Evolutionary conservation across 2,888 invertebrate genomes (phyloP), one percentile per base, ranked within the genome.

Genomic region (Netelia melanura): DNA sequence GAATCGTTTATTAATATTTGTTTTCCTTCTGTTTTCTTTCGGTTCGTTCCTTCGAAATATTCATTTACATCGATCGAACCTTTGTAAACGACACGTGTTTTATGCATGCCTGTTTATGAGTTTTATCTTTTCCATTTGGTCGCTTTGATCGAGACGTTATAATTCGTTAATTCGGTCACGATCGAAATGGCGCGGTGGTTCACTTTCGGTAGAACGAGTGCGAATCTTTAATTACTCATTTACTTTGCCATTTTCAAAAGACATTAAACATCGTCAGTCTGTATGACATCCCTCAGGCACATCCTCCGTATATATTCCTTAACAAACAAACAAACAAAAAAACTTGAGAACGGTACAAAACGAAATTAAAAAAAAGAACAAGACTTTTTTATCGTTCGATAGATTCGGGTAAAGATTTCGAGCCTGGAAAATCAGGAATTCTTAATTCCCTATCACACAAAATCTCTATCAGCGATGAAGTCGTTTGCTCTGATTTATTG

Each of bases 61-160:
- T 88, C 89, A 91, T 90, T 90, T 91, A 91, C 91, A 91, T 88
- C 85, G 81, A 89, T 87, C 86, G 74, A 88, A 87, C 83, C 75
- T 87, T 77, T 87, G 68, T 83, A 83, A 38, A 38, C 38, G 38
- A 38, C 38, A 87, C 71, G 84, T 56, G 79, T 58, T 79, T 30
- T 77, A 72, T 56, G 64, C 79, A 56, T 52, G 48, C 43, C 10
- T 65, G 21, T 68, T 43, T 38, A 5, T 68, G 44, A 38, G 21
- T 72, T 25, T 65, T 52, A 38, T 83, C 48, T 74, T 21, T 17
- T 21, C 21, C 1, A 21, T 21, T 62, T 56, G n/a, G 48, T 52
- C 52, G 21, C 23, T 25, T 25, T 76, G 8, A 56, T 56, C n/a
- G 44, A 14, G 52, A 68, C 61, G 64, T 68, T 43, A 68, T 21